Evolutionary conservation across 2,113 vertebrate genomes (phyloP).

Genomic region (Equus przewalskii): DNA sequence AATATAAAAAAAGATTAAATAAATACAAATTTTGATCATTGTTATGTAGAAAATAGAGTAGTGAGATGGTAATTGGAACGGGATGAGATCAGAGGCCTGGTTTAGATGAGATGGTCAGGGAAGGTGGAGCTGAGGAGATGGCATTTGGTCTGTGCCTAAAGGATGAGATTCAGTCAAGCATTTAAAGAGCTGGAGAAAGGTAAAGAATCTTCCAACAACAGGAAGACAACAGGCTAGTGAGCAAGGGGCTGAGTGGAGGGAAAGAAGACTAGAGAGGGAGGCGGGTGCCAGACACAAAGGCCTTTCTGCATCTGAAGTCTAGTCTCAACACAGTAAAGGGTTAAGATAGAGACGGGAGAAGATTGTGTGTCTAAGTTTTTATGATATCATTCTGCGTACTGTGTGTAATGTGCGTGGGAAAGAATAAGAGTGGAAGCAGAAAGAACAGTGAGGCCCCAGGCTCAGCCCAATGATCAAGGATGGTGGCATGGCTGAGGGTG

Average conservation of each 20-base stretch:
- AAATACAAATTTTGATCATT: neutral
- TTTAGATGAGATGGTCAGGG: neutral
- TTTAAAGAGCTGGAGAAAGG: neutral
- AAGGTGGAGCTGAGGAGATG: neutral
- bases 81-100: neutral
- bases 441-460: neutral
- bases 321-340: neutral
- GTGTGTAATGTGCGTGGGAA: neutral
- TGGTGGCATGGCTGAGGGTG: rapidly evolving
- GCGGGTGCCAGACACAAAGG: no score
- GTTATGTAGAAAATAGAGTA: neutral
- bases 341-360: neutral
- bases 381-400: neutral
- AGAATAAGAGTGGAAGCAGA: neutral
- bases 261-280: neutral
- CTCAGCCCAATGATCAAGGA: neutral
- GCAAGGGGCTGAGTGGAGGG: neutral
- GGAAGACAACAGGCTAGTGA: neutral
- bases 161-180: neutral
- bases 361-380: neutral
- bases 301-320: neutral
- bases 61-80: neutral
- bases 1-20: neutral
- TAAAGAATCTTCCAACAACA: neutral
- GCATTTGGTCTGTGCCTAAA: no score